A percentile compares a stretch with the other conserved stretches of the same genome.
Evolutionary conservation across 1,140 invertebrate genomes (phyloP).

Genomic region (Mizuhopecten yessoensis): DNA sequence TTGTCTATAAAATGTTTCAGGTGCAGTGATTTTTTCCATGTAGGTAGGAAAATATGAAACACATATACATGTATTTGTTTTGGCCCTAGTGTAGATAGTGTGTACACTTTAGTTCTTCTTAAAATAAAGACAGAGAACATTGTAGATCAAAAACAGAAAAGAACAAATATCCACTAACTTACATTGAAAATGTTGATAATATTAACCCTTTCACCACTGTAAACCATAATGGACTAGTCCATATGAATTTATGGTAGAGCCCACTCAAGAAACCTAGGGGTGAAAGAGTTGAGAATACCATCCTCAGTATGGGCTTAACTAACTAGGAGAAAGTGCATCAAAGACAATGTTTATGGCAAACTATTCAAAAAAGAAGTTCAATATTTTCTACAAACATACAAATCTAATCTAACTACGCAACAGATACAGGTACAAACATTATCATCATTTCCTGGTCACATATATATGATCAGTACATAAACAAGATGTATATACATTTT

Average conservation of each 20-base stretch:
- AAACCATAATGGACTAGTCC: no score
- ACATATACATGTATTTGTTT: no score
- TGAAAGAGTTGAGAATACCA: background rate
- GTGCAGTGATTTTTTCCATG: no score
- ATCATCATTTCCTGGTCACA: background rate
- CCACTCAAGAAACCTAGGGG: no score
- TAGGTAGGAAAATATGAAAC: no score
- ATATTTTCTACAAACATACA: background rate
- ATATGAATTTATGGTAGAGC: no score
- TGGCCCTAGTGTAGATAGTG: no score
- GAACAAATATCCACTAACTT: background rate
- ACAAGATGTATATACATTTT: background rate
- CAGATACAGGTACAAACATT: background rate
- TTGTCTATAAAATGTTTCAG: no score
- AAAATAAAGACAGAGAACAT: background rate
- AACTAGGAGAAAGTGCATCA: background rate
- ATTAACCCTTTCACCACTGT: no score
- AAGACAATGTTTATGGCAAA: background rate
- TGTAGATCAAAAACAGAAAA: no score
- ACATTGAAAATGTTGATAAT: background rate
- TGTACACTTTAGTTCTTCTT: background rate
- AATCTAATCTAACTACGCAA: background rate
- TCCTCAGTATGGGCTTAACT: background rate
- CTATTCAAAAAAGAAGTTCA: no score
- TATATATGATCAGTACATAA: no score